Evolutionary conservation across 2,888 invertebrate genomes (phyloP), one percentile per base, ranked within the genome.

Genomic region (Axea sp.): DNA sequence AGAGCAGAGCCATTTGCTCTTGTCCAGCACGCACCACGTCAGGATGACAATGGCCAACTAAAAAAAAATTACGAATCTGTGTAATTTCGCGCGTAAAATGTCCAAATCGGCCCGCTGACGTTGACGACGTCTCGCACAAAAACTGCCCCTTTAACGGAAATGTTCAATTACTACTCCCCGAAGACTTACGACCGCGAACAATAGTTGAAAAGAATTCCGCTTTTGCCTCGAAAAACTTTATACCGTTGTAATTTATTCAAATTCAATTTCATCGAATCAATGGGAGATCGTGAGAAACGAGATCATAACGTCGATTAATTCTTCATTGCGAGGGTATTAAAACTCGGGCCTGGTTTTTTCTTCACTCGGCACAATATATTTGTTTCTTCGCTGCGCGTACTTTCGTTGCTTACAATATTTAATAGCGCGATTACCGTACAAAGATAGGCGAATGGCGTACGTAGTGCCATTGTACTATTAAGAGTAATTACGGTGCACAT

Each of bases 41-140:
- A 0, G 97, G 97, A 87, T 99, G 97, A 83, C 98, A 98, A 88
- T 99, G 99, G 0, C 99, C 99, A 83, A 99, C 99, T 99, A 89
- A 5, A 57, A 90, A 90, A n/a, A n/a, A 78, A 33, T 55, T 71
- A 49, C 41, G 28, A 49, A 62, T 69, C 59, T 60, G 51, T 57
- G 59, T 68, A 47, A 69, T 69, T 45, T 33, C 53, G 35, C 47
- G 47, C 49, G 51, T 60, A 68, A 68, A 68, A 59, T 45, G 53
- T 53, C 31, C 24, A 69, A 69, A 60, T 69, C 26, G 49, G 41
- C 41, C 35, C 15, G 12, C 33, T 12, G 60, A 45, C 22, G 33
- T 68, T 41, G 31, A 49, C 30, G 51, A 28, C 33, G n/a, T 33
- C 6, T 35, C 51, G 35, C 39, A 45, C 41, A 60, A 37, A 39